Conservation (phyloP, 2,888 invertebrate species). For the Smittia sp. region DNA sequence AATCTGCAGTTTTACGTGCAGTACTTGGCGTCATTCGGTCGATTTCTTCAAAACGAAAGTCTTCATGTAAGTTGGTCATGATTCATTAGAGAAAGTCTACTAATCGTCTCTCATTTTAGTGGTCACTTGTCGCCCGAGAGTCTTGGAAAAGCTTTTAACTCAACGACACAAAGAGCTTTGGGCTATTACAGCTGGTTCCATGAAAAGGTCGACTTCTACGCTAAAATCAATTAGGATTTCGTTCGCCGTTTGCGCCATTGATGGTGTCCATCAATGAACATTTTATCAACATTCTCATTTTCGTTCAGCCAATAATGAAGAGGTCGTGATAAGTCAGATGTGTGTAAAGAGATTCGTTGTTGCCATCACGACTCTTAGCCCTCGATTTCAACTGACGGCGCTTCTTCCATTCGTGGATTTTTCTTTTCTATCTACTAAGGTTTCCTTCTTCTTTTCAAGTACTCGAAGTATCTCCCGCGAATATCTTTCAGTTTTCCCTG, state of each 20-base stretch:
- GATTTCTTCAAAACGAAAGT: conserved; percentile 71
- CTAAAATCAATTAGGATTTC: conserved; percentile 62
- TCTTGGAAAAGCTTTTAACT: conserved; percentile 68
- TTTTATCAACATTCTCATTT: conserved; percentile 11
- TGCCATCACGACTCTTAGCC: background rate
- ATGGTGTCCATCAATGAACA: conserved; percentile 9
- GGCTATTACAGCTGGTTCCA: conserved; percentile 73
- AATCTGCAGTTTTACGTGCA: conserved; percentile 55
- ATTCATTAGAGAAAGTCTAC: background rate
- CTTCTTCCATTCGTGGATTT: background rate
- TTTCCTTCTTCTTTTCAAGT: background rate
- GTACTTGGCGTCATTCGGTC: conserved; percentile 57
- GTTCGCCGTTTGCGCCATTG: background rate
- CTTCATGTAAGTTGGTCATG: conserved; percentile 68
- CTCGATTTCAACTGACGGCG: background rate
- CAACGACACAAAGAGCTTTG: conserved; percentile 64
- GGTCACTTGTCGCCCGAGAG: conserved; percentile 76
- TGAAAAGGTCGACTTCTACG: conserved; percentile 73
- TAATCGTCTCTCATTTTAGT: conserved; percentile 54
- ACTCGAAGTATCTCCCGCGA: conserved; percentile 3
- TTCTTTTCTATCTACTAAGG: background rate
- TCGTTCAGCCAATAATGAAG: background rate
- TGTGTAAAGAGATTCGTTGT: background rate
- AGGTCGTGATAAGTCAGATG: background rate
- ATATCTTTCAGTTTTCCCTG: background rate